Evolutionary conservation across 2,888 invertebrate genomes (phyloP).

Genomic region (Microdon myrmicae): DNA sequence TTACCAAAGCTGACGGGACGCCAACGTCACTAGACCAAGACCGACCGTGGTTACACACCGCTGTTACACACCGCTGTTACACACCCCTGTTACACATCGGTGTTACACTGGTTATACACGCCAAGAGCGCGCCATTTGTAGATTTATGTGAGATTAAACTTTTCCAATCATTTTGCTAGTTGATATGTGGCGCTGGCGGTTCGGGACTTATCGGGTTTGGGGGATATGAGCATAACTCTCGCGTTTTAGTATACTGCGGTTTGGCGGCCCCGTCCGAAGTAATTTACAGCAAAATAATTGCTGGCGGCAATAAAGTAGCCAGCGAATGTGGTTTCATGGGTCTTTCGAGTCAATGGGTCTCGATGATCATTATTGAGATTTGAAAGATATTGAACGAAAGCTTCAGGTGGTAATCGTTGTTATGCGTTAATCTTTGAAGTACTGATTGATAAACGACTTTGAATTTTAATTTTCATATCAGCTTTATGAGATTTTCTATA

Average conservation of each 20-base stretch:
- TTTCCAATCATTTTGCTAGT: constrained; percentile 30
- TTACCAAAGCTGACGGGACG: too few relatives aligned
- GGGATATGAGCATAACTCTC: constrained; percentile 17
- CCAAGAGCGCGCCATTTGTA: constrained; percentile 7
- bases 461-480: constrained; percentile 3
- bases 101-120: too few relatives aligned
- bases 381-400: constrained; percentile 19
- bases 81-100: constrained; percentile 19
- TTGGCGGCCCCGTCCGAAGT: neutral
- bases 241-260: constrained; percentile 1
- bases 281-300: constrained; percentile 41
- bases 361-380: constrained; percentile 32
- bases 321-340: constrained; percentile 22
- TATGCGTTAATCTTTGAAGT: neutral
- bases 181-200: constrained; percentile 4
- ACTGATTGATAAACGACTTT: constrained; percentile 15
- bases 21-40: too few relatives aligned
- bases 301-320: constrained; percentile 23
- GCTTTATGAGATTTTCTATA: too few relatives aligned
- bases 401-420: neutral
- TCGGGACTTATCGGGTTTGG: constrained; percentile 4
- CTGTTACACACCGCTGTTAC: constrained; percentile 9
- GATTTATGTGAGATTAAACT: constrained; percentile 34
- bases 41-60: too few relatives aligned
- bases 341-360: constrained; percentile 34